These are phyloP conservation scores for Hecatera dysodea DNA, from an alignment of 2,888 invertebrate genomes.

Conservation along the genomic window DNA sequence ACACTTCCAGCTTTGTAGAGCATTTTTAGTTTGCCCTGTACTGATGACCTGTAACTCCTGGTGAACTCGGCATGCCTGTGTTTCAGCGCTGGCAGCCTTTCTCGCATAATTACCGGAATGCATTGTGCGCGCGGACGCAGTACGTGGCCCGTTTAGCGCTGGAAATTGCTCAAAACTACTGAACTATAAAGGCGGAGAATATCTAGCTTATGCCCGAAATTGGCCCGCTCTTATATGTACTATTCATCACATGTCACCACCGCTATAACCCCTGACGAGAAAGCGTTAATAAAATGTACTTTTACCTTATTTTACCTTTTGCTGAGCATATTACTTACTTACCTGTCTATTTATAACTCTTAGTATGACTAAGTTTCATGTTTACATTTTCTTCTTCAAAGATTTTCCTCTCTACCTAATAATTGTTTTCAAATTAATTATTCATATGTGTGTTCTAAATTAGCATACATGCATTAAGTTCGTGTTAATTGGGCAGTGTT, in stretches of 20 bases:
- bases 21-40: conserved; percentile 59
- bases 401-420: conserved; percentile 3
- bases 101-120: conserved; percentile 86
- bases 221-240: conserved; percentile 50
- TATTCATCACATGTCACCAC: conserved; percentile 49
- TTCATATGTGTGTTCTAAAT: conserved; percentile 1
- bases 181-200: conserved; percentile 75
- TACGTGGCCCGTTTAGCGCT: conserved; percentile 80
- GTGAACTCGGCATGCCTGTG: conserved; percentile 61
- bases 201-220: conserved; percentile 73
- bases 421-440: not conserved
- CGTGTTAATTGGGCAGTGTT: conserved; percentile 14
- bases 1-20: conserved; percentile 51
- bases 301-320: conserved; percentile 21
- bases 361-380: conserved; percentile 14
- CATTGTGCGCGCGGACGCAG: conserved; percentile 81
- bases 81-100: conserved; percentile 79
- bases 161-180: conserved; percentile 81
- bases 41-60: conserved; percentile 57
- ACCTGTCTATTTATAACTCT: conserved; percentile 38
- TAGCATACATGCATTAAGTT: conserved; percentile 2
- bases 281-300: conserved; percentile 41
- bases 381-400: conserved; percentile 17
- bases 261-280: conserved; percentile 36
- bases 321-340: conserved; percentile 42